Conservation (phyloP, 1,140 invertebrate species). For the Lasioglossum albipes region DNA sequence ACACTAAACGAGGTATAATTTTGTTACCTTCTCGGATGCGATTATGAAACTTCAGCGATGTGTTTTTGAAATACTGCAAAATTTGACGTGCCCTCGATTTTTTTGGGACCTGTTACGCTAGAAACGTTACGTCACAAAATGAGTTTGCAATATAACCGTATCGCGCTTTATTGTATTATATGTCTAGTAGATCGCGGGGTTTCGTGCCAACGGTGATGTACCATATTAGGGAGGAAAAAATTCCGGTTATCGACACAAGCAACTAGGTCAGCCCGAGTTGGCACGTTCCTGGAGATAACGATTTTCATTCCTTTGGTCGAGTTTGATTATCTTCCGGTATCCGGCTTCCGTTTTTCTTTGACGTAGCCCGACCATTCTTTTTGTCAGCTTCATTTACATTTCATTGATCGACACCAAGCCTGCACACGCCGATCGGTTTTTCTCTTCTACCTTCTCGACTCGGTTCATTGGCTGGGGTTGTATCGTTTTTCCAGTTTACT, state of each 20-base stretch:
- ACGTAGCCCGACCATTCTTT: background rate
- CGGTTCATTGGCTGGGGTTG: background rate
- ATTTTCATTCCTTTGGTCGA: conserved; percentile 38
- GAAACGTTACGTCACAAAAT: too few relatives aligned
- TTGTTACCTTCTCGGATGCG: too few relatives aligned
- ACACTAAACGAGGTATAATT: too few relatives aligned
- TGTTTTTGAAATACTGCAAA: too few relatives aligned
- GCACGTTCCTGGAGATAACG: conserved; percentile 47
- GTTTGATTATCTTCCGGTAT: conserved; percentile 51
- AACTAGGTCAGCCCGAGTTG: conserved; percentile 48
- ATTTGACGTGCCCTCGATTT: too few relatives aligned
- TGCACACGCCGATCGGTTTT: background rate
- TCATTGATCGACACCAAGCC: background rate
- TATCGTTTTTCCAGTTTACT: conserved; percentile 1
- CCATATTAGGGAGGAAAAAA: conserved; percentile 9
- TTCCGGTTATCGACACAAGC: conserved; percentile 12
- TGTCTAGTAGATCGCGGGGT: background rate
- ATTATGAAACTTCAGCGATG: too few relatives aligned
- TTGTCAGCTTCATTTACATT: background rate
- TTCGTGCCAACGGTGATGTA: background rate
- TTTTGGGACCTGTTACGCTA: too few relatives aligned
- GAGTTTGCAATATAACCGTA: background rate
- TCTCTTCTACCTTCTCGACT: conserved; percentile 18
- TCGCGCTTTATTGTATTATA: background rate
- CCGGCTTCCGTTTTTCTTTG: conserved; percentile 32